A percentile compares a stretch with the other conserved stretches of the same genome.
Evolutionary conservation across 2,888 invertebrate species (phyloP).

Genomic region (Hypolimnas misippus): DNA sequence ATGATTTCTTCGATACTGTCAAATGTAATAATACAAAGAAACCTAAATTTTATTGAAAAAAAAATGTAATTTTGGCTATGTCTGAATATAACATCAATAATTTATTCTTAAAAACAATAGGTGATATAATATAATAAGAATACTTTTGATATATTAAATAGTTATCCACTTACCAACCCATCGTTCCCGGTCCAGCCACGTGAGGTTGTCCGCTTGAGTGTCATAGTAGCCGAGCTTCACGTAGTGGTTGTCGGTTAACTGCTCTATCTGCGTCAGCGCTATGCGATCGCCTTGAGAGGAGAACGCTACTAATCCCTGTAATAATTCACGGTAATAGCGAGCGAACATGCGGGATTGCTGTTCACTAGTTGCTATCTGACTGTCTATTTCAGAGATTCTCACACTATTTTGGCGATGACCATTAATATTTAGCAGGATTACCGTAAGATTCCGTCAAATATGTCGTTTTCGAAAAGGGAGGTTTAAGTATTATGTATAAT

Average conservation of each 20-base stretch:
- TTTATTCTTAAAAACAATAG: not conserved
- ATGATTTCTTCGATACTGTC: too few species aligned
- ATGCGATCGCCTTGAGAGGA: conserved; percentile 99
- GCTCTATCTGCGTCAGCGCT: conserved; percentile 98
- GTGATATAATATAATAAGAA: not conserved
- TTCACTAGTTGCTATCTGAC: not conserved
- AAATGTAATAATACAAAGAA: too few species aligned
- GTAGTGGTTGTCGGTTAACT: conserved; percentile 97
- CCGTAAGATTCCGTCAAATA: too few species aligned
- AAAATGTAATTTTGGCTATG: too few species aligned
- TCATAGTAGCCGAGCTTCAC: conserved; percentile 98
- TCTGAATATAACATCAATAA: not conserved
- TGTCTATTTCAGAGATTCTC: not conserved
- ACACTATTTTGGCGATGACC: too few species aligned
- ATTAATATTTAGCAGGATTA: too few species aligned
- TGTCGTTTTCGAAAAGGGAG: too few species aligned
- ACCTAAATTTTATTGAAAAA: too few species aligned
- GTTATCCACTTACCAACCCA: conserved; percentile 91
- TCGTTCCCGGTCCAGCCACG: conserved; percentile 95
- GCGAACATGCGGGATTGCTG: not conserved
- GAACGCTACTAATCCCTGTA: conserved; percentile 97
- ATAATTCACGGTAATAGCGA: conserved; percentile 4
- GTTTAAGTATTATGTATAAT: too few species aligned
- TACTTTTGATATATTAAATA: not conserved
- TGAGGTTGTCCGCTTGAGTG: conserved; percentile 96